phyloP scores from a whole-genome alignment of 2,888 invertebrate genomes.

The Melikaiella ostensackeni region DNA sequence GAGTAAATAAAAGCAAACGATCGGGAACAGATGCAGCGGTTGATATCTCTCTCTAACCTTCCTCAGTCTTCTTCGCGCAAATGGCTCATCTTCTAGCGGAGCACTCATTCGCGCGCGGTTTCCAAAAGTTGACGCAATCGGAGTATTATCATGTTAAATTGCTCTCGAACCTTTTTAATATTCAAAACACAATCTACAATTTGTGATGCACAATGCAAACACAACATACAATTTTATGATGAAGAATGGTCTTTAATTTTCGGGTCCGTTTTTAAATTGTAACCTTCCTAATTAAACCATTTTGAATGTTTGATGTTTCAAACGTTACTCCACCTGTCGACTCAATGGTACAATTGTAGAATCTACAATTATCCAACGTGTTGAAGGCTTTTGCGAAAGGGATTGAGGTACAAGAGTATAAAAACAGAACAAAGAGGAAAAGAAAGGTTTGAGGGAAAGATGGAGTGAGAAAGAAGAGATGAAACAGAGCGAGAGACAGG shows the following conservation, averaged over 20 bases:
- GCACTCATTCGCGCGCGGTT: too few relatives aligned
- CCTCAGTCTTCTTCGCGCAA: slow-evolving; percentile 17
- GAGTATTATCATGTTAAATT: slow-evolving; percentile 29
- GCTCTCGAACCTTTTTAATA: neutral
- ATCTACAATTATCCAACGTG: neutral
- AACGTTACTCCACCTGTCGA: neutral
- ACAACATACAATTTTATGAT: too few relatives aligned
- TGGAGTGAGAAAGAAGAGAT: slow-evolving; percentile 45
- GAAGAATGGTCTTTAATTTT: too few relatives aligned
- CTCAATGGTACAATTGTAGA: neutral
- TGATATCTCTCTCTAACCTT: slow-evolving; percentile 43
- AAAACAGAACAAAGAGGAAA: slow-evolving; percentile 7
- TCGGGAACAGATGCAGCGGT: slow-evolving; percentile 41
- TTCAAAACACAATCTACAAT: too few relatives aligned
- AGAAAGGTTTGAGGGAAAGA: slow-evolving; percentile 1
- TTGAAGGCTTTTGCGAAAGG: neutral
- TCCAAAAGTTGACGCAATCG: neutral
- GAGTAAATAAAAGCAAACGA: slow-evolving; percentile 42
- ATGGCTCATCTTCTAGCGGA: neutral
- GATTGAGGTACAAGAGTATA: neutral
- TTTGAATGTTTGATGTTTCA: too few relatives aligned
- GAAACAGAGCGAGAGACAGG: slow-evolving; percentile 53
- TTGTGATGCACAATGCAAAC: neutral
- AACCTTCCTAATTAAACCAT: too few relatives aligned
- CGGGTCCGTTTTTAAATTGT: too few relatives aligned